Conservation (phyloP, 2,888 invertebrate genomes). For the Apocheima hispidaria region DNA sequence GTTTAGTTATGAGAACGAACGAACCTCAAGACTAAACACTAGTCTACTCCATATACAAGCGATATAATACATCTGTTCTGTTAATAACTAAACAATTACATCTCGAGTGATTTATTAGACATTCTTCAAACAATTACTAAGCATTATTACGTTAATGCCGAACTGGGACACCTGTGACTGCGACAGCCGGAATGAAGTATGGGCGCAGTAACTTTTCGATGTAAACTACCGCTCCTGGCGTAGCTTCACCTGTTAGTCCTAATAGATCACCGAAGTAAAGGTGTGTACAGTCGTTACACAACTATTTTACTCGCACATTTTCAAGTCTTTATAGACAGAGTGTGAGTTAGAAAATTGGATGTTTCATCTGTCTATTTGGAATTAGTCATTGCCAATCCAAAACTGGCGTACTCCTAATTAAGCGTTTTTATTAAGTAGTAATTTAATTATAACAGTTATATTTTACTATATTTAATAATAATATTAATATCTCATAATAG, state of each 20-base stretch:
- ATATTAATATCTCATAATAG: too few species aligned
- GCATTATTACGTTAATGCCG: conserved; percentile 16
- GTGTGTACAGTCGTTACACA: too few species aligned
- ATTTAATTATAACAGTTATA: too few species aligned
- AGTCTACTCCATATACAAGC: not conserved
- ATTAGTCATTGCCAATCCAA: too few species aligned
- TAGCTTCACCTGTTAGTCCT: not conserved
- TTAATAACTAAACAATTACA: conserved; percentile 16
- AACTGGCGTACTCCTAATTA: too few species aligned
- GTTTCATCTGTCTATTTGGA: too few species aligned
- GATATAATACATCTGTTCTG: not conserved
- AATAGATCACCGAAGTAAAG: not conserved
- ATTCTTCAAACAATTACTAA: conserved; percentile 28
- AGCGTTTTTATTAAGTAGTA: too few species aligned
- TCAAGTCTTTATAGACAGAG: too few species aligned
- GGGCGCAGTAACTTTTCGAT: not conserved
- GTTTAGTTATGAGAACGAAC: not conserved
- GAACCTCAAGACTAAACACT: not conserved
- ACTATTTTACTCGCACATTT: too few species aligned
- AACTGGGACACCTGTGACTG: conserved; percentile 34
- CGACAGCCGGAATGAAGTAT: conserved; percentile 16
- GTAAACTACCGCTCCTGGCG: not conserved
- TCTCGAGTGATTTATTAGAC: conserved; percentile 19
- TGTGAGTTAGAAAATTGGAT: too few species aligned
- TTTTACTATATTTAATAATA: too few species aligned